Evolutionary conservation across 2,113 vertebrate species (phyloP).

Genomic region (Tychaedon coryphoeus): DNA sequence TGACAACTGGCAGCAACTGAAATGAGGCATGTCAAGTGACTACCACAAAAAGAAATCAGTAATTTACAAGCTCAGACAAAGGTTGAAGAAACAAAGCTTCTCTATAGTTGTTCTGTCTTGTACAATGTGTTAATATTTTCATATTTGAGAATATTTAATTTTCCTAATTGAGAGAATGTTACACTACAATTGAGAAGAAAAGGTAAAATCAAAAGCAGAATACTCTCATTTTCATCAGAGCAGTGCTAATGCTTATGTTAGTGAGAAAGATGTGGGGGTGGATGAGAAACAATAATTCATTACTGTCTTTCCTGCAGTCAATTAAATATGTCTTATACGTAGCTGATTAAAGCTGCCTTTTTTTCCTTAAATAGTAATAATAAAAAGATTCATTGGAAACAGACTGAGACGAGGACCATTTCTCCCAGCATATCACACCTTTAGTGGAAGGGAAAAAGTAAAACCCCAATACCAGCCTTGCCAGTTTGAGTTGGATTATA

Average conservation of each 20-base stretch:
- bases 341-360: slow-evolving; percentile 3
- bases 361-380: not conserved
- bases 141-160: not conserved
- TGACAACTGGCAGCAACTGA: not conserved
- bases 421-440: not conserved
- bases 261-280: not conserved
- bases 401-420: not conserved
- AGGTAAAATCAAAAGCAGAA: not conserved
- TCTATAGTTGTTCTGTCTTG: not conserved
- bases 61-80: slow-evolving; percentile 44
- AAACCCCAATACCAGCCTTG: not conserved
- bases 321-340: not conserved
- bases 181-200: not conserved
- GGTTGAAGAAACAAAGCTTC: not conserved
- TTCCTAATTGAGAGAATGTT: not conserved
- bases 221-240: not conserved
- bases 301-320: not conserved
- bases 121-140: not conserved
- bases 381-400: not conserved
- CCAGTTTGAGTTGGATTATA: not conserved
- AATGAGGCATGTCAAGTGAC: slow-evolving; percentile 15
- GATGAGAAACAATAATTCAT: slow-evolving; percentile 10
- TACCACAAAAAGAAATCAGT: slow-evolving; percentile 35
- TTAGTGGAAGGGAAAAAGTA: not conserved
- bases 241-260: not conserved